A percentile compares a stretch with the other conserved stretches of the same genome.
Evolutionary conservation across 2,888 invertebrate species (phyloP).

Genomic region (Nysson spinosus): DNA sequence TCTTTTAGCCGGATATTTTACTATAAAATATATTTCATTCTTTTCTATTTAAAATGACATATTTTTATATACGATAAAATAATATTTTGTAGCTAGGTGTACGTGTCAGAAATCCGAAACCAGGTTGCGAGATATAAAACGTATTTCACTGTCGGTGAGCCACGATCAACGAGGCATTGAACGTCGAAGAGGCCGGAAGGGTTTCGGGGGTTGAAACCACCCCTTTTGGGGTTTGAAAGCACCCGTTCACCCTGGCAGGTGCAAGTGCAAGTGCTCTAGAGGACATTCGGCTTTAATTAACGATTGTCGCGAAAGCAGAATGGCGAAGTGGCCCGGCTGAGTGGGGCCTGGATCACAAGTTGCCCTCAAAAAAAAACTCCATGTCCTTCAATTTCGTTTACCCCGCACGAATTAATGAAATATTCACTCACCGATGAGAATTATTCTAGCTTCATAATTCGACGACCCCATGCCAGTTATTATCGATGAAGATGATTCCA

Average conservation of each 20-base stretch:
- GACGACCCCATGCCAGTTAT: no score
- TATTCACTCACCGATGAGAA: slow-evolving; percentile 8
- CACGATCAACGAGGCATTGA: slow-evolving; percentile 55
- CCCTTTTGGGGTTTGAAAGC: no score
- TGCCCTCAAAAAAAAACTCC: slow-evolving; percentile 16
- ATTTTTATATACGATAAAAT: no score
- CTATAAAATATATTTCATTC: no score
- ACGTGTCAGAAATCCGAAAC: no score
- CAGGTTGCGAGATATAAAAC: no score
- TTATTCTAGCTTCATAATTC: background rate
- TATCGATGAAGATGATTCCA: no score
- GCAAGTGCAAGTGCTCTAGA: slow-evolving; percentile 43
- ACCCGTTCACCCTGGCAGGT: slow-evolving; percentile 13
- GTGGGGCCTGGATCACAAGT: slow-evolving; percentile 14
- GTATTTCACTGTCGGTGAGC: slow-evolving; percentile 42
- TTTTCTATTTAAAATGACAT: no score
- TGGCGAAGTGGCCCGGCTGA: slow-evolving; percentile 35
- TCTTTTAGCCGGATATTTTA: no score
- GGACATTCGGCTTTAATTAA: slow-evolving; percentile 56
- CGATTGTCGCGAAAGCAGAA: slow-evolving; percentile 53
- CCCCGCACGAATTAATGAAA: slow-evolving; percentile 33
- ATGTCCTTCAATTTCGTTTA: slow-evolving; percentile 20
- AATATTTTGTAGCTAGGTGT: no score
- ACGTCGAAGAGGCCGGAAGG: slow-evolving; percentile 14
- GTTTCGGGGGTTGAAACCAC: background rate